A percentile compares a stretch with the other conserved stretches of the same genome.
phyloP scores from a whole-genome alignment of 2,888 invertebrate species.

The Leistus spinibarbis region DNA sequence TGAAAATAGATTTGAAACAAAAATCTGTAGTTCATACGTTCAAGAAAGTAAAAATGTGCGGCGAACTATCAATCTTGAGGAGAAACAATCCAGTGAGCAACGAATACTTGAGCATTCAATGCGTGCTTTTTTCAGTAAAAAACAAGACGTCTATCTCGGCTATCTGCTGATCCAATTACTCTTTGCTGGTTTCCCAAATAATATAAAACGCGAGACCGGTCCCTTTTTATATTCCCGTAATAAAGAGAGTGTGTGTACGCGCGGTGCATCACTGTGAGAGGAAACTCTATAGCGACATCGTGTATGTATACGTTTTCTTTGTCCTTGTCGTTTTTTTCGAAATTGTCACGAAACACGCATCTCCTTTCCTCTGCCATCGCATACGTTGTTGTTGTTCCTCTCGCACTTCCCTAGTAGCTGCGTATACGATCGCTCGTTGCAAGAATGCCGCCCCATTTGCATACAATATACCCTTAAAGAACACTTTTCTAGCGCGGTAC shows the following conservation, averaged over 20 bases:
- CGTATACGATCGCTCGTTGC: slow-evolving; percentile 42
- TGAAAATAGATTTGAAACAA: too few species aligned
- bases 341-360: not conserved
- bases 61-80: too few species aligned
- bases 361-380: not conserved
- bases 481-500: slow-evolving; percentile 50
- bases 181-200: not conserved
- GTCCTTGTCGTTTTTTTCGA: not conserved
- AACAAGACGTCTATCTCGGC: too few species aligned
- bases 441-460: slow-evolving; percentile 54
- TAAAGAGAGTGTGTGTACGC: not conserved
- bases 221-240: not conserved
- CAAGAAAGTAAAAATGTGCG: too few species aligned
- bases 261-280: not conserved
- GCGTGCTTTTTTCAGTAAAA: too few species aligned
- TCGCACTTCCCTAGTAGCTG: not conserved
- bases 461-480: slow-evolving; percentile 55
- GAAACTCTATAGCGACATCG: not conserved
- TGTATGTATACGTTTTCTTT: not conserved
- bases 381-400: not conserved
- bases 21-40: too few species aligned
- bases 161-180: not conserved
- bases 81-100: too few species aligned
- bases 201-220: not conserved
- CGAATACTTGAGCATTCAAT: too few species aligned